Evolutionary conservation across 1,140 invertebrate genomes (phyloP).

Genomic region (Bombyx mori): ASM3026992v2 NC_085117.1:11329501-11330000

Average conservation of each 20-base stretch:
- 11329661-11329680: slow-evolving; percentile 21
- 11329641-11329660: slow-evolving; percentile 26
- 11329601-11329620: slow-evolving; percentile 47
- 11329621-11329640: slow-evolving; percentile 29
- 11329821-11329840: slow-evolving; percentile 28
- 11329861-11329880: slow-evolving; percentile 36
- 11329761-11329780: slow-evolving; percentile 14
- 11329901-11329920: not conserved
- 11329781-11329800: slow-evolving; percentile 30
- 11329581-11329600: slow-evolving; percentile 55
- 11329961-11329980: not conserved
- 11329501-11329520: slow-evolving; percentile 36
- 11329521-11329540: slow-evolving; percentile 57
- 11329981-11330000: no score
- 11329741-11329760: slow-evolving; percentile 22
- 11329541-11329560: slow-evolving; percentile 52
- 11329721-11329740: slow-evolving; percentile 15
- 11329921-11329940: not conserved
- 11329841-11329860: slow-evolving; percentile 16
- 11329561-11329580: slow-evolving; percentile 64
- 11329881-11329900: slow-evolving; percentile 3
- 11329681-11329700: slow-evolving; percentile 20
- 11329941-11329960: not conserved
- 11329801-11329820: slow-evolving; percentile 31
- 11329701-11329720: slow-evolving; percentile 22